A percentile compares a stretch with the other conserved stretches of the same genome.
Evolutionary conservation across 2,888 invertebrate species (phyloP).

Genomic region (Oxytorus armatus): DNA sequence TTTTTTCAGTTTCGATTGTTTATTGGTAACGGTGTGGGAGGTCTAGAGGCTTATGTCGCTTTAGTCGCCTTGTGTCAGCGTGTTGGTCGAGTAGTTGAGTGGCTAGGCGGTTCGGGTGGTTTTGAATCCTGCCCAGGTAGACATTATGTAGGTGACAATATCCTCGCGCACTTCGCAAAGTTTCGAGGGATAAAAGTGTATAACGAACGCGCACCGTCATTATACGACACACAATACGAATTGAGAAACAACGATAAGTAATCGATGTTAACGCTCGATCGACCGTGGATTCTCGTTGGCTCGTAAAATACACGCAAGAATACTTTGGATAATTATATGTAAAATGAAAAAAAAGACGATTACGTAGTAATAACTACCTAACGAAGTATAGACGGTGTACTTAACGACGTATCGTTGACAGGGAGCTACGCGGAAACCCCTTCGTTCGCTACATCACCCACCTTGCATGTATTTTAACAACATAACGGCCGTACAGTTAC

Average conservation of each 20-base stretch:
- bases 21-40: no score
- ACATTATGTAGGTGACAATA: no score
- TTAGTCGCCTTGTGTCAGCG: no score
- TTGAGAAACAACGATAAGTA: constrained; percentile 25
- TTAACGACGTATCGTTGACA: constrained; percentile 45
- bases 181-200: background rate
- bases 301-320: constrained; percentile 39
- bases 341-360: constrained; percentile 25
- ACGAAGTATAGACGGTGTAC: constrained; percentile 13
- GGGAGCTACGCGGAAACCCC: constrained; percentile 14
- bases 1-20: no score
- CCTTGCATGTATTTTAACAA: constrained; percentile 2
- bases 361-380: constrained; percentile 25
- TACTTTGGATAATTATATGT: constrained; percentile 41
- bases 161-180: background rate
- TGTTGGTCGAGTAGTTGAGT: no score
- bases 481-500: background rate
- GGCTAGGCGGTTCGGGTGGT: no score
- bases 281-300: constrained; percentile 4
- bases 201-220: constrained; percentile 12
- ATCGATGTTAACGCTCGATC: constrained; percentile 12
- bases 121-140: no score
- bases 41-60: no score
- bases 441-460: background rate
- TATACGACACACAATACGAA: constrained; percentile 18